Evolutionary conservation across 2,888 invertebrate species (phyloP), one percentile per base, ranked within the genome.

Genomic region (Arge pagana): DNA sequence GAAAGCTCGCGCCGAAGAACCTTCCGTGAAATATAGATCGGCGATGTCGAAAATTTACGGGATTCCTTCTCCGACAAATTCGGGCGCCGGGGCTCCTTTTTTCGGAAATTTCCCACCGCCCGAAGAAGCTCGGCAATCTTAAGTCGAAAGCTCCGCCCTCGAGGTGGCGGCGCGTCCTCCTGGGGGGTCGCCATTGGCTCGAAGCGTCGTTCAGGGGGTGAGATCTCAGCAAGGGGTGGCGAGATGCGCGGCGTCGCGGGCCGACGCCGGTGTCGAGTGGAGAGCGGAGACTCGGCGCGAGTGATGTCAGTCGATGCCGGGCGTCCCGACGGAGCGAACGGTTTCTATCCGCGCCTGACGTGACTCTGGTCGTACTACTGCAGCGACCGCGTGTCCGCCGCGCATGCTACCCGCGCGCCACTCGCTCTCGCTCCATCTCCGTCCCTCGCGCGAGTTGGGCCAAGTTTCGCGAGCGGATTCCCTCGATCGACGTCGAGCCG

Each of bases 101-200:
- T n/a, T n/a, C n/a, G n/a, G n/a, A n/a, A n/a, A n/a, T n/a, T n/a
- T n/a, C n/a, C n/a, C n/a, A n/a, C n/a, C n/a, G n/a, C 50, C 52
- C 52, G 30, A 63, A 65, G 65, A 67, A 72, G 73, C 70, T 71
- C 70, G 70, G 73, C 74, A 74, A 74, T 75, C 75, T 75, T 75
- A 75, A 74, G 73, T 69, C 70, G 64, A 55, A 55, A 63, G 68
- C 64, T 64, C 72, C 75, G 71, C 71, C 73, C 64, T 60, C 58
- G 55, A 48, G 35, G 58, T 55, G 55, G 54, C 54, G 58, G 61
- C 67, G 66, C 71, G 71, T 71, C 68, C 54, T 65, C 64, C 67
- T 49, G 55, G 57, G 59, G 60, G 49, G 58, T 64, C 59, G 57
- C 67, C 69, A 74, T 75, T 75, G 75, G 75, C 67, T 59, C 36